Evolutionary conservation across 2,797 vertebrate genomes (phyloP), one percentile per base, ranked within the genome.

Genomic region (Manis pentadactyla): DNA sequence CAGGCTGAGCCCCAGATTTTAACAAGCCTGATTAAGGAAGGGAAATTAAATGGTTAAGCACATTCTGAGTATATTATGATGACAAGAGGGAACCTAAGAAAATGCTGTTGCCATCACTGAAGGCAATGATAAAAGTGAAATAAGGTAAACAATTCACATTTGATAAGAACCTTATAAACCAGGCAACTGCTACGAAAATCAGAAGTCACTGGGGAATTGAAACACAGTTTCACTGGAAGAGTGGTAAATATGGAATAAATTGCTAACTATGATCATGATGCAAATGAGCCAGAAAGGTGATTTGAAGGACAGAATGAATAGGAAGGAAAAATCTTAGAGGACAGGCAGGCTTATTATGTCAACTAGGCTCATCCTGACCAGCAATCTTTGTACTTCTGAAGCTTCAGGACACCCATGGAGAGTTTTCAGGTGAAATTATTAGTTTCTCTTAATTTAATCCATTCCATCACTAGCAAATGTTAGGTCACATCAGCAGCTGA

Each of bases 241-340:
- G 84, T 55, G 82, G 97, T 97, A 98, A 98, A 98, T 97, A 97
- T 49, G 57, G 91, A 97, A 96, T 87, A 97, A 97, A 98, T 68
- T 96, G 96, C 94, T 93, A 97, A 90, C 87, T 91, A 94, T 49
- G 93, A 95, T 57, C 12, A 0, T 63, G 91, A 97, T 97, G 93
- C 93, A 97, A 97, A 98, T 97, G 73, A 98, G 93, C 87, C 84
- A 90, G 94, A 95, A 97, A 97, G 97, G 96, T 97, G 96, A 97
- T 61, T 34, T 95, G 93, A 98, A 98, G 97, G 97, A 97, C 97
- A 94, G 61, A 93, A 95, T 39, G 31, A 90, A 59, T 6, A 90
- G 68, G 74, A 90, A 98, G 39, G 34, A 93, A 96, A 94, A 92
- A 64, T 82, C 91, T 95, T 88, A 87, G 87, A 96, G 97, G 94